A percentile compares a stretch with the other conserved stretches of the same genome.
Conservation (phyloP, 2,888 invertebrate genomes). For the Rhynchonema sp. region DNA sequence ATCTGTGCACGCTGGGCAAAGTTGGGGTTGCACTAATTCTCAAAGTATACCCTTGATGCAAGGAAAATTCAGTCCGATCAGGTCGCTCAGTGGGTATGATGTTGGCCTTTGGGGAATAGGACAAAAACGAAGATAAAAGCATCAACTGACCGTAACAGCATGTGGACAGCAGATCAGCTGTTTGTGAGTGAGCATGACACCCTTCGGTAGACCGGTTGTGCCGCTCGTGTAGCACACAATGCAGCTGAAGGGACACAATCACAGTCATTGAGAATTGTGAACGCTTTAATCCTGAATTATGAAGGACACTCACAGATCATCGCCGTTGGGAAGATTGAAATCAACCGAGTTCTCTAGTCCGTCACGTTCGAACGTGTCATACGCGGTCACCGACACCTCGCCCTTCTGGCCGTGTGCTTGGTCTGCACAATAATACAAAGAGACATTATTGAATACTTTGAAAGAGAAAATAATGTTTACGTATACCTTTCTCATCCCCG, state of each 20-base stretch:
- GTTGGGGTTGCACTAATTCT: no score
- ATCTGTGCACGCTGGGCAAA: no score
- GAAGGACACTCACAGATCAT: not conserved
- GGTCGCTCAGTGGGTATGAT: no score
- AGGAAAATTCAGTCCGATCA: no score
- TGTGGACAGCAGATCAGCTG: constrained; percentile 47
- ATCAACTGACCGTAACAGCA: not conserved
- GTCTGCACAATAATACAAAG: not conserved
- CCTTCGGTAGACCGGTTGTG: constrained; percentile 87
- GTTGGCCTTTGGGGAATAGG: no score
- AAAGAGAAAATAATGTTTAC: no score
- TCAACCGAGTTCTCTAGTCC: constrained; percentile 9
- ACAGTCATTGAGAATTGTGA: no score
- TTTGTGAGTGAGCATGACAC: constrained; percentile 82
- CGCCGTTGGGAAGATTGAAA: constrained; percentile 13
- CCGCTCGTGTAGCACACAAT: constrained; percentile 25
- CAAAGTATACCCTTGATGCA: no score
- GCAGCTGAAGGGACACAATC: not conserved
- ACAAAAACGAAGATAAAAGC: not conserved
- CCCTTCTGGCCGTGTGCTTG: not conserved
- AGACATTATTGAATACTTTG: no score
- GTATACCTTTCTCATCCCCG: constrained; percentile 6
- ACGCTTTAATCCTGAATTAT: no score
- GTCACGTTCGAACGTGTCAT: constrained; percentile 13
- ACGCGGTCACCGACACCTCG: constrained; percentile 9